Conservation (phyloP, 92 coral and sea anemone species). For the Porites evermanni region DNA sequence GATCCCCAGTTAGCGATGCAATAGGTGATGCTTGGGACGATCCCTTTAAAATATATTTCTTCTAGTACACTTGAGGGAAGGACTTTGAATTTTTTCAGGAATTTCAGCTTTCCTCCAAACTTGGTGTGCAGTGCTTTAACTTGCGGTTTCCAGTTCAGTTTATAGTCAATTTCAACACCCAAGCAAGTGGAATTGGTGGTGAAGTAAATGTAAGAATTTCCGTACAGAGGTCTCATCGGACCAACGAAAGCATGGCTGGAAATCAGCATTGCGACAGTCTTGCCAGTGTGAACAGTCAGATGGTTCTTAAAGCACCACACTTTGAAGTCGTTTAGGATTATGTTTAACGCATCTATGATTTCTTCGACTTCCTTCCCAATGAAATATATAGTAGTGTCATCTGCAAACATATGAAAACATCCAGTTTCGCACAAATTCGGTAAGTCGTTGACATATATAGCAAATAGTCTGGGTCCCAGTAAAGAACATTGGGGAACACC, state of each 20-base stretch:
- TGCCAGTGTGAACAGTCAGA: background rate
- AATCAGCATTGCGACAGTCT: conserved; percentile 50
- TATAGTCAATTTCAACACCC: conserved; percentile 39
- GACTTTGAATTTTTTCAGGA: conserved; percentile 6
- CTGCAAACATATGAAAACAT: conserved; percentile 25
- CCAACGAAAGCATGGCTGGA: conserved; percentile 41
- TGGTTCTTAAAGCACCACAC: conserved; percentile 36
- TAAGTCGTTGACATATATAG: conserved; percentile 33
- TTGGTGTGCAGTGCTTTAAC: conserved; percentile 13
- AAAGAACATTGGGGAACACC: conserved; percentile 43
- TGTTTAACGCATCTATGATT: background rate
- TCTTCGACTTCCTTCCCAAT: conserved; percentile 29
- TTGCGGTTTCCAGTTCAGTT: conserved; percentile 50
- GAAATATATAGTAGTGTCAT: conserved; percentile 45
- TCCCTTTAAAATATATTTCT: conserved; percentile 23
- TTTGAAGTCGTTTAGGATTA: conserved; percentile 41
- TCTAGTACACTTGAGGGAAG: conserved; percentile 4
- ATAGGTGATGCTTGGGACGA: conserved; percentile 22
- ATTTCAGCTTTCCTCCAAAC: conserved; percentile 41
- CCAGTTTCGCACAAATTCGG: conserved; percentile 37
- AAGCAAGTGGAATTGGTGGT: conserved; percentile 40
- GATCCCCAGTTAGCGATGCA: conserved; percentile 60
- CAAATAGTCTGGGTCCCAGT: conserved; percentile 39
- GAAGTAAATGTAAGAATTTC: conserved; percentile 24
- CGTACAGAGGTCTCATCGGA: conserved; percentile 46